A percentile compares a stretch with the other conserved stretches of the same genome.
Conservation (phyloP, 2,113 vertebrate genomes). For the Myiopsitta monachus region DNA sequence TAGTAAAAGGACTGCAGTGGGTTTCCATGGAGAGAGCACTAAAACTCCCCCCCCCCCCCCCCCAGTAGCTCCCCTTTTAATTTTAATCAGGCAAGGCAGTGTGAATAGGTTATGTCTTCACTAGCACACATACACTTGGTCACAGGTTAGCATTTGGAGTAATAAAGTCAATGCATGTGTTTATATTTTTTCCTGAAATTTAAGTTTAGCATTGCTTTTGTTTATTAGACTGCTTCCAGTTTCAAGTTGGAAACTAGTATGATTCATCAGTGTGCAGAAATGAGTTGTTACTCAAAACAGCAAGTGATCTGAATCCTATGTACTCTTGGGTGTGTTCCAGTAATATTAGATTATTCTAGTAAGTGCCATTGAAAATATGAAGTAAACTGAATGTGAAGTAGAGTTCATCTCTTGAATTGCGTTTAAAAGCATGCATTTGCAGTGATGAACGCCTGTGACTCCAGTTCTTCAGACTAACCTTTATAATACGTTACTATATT, state of each 20-base stretch:
- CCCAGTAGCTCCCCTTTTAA: background rate
- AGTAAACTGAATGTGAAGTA: background rate
- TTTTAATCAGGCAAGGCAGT: background rate
- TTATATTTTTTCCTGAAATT: background rate
- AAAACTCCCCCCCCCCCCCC: background rate
- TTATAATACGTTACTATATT: background rate
- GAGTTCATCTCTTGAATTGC: background rate
- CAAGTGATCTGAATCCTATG: background rate
- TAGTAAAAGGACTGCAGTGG: background rate
- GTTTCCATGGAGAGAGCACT: conserved; percentile 41
- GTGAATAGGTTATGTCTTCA: fast-evolving
- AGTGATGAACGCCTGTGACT: background rate
- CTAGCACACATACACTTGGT: fast-evolving
- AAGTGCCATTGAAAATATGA: background rate
- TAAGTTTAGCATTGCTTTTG: background rate
- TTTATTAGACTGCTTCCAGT: background rate
- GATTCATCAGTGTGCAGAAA: background rate
- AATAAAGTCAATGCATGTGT: background rate
- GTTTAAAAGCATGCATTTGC: background rate
- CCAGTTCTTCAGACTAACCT: background rate
- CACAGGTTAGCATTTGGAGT: background rate
- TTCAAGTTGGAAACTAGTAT: background rate
- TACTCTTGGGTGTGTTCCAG: background rate
- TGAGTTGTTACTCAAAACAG: background rate
- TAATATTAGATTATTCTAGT: background rate